Conservation (phyloP, 2,888 invertebrate species). For the Limnephilus rhombicus region DNA sequence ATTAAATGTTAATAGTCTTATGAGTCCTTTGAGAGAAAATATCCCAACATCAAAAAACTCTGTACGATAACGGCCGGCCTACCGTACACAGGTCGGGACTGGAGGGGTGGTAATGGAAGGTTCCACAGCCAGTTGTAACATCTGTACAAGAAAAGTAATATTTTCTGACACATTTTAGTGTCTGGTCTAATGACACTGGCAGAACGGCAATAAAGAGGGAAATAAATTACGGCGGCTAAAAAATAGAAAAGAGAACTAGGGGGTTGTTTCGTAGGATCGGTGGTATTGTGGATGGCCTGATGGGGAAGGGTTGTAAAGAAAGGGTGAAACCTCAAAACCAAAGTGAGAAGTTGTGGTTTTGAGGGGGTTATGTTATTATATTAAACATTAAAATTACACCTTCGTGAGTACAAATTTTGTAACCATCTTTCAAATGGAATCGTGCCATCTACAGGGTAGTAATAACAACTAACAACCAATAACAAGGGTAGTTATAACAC, state of each 20-base stretch:
- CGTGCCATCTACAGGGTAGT: neutral
- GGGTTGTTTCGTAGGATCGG: neutral
- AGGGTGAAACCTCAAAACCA: neutral
- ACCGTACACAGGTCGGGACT: neutral
- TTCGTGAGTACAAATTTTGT: neutral
- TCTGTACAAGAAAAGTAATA: slow-evolving; percentile 11
- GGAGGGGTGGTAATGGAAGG: neutral
- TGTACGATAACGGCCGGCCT: neutral
- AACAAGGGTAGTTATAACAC: too few species aligned
- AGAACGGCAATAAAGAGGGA: slow-evolving; percentile 7
- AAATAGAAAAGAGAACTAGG: neutral
- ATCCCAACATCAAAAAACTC: neutral
- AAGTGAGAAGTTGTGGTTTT: neutral
- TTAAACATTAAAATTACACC: neutral
- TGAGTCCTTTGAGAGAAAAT: neutral
- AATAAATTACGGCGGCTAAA: slow-evolving; percentile 22
- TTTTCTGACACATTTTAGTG: slow-evolving; percentile 19
- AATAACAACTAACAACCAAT: too few species aligned
- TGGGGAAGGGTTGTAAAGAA: neutral
- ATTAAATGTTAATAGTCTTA: too few species aligned
- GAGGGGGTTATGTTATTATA: neutral
- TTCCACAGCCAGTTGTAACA: neutral
- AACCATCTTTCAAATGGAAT: neutral
- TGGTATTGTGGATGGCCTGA: neutral
- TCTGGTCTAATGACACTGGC: slow-evolving; percentile 25